phyloP scores from a whole-genome alignment of 2,888 invertebrate genomes.

The Amphipyra tragopoginis region DNA sequence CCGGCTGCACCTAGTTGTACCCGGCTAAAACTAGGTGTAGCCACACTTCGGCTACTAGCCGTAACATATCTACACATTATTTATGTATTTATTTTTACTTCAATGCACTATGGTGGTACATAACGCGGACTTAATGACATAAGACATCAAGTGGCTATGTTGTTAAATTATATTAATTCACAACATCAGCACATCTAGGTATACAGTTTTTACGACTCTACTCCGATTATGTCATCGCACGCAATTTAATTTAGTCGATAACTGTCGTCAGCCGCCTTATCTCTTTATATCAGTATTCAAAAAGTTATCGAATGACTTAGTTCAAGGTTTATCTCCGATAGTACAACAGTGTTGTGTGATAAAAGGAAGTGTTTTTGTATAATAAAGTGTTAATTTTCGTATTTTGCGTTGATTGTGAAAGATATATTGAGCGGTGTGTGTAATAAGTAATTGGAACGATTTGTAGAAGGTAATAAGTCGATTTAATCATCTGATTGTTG shows the following conservation, averaged over 20 bases:
- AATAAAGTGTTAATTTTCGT: constrained; percentile 7
- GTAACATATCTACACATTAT: no score
- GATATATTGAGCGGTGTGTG: neutral
- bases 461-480: constrained; percentile 7
- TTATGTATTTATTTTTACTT: no score
- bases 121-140: no score
- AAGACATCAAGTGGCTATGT: no score
- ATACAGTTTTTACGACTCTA: constrained; percentile 1
- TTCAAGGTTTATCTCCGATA: constrained; percentile 59
- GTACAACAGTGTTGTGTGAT: constrained; percentile 16
- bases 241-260: constrained; percentile 47
- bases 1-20: no score
- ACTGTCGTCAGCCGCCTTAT: constrained; percentile 52
- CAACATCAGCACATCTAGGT: neutral
- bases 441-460: neutral
- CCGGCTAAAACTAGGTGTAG: no score
- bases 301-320: constrained; percentile 51
- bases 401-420: constrained; percentile 3
- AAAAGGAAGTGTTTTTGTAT: constrained; percentile 4
- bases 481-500: neutral
- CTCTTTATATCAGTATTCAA: constrained; percentile 36
- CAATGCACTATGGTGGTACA: no score
- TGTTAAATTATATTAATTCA: neutral
- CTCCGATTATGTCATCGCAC: constrained; percentile 38
- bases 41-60: no score